Percentiles rank a stretch among this genome's conserved stretches.
These are phyloP conservation scores for Germaria angustata DNA, from an alignment of 2,888 invertebrate species.

Conservation along the genomic window DNA sequence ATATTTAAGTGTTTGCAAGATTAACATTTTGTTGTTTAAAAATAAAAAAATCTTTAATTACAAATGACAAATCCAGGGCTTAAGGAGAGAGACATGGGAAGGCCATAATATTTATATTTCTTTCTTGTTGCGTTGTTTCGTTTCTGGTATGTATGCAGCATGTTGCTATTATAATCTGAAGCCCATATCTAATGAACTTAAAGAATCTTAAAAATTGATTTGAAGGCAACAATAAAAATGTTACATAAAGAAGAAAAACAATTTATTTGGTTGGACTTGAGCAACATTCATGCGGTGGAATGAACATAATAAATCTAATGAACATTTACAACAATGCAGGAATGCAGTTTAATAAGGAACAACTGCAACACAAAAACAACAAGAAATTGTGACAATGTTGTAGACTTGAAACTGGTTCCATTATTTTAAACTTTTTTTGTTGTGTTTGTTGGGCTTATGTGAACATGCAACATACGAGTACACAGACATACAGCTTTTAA, in stretches of 20 bases:
- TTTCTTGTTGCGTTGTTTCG: not conserved
- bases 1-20: not conserved
- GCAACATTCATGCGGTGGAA: constrained; percentile 45
- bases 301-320: constrained; percentile 65
- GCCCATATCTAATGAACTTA: constrained; percentile 55
- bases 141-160: not conserved
- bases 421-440: constrained; percentile 9
- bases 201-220: constrained; percentile 50
- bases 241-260: constrained; percentile 1
- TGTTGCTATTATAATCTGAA: constrained; percentile 34
- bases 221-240: constrained; percentile 4
- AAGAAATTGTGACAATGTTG: constrained; percentile 54
- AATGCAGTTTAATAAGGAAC: constrained; percentile 67
- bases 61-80: constrained; percentile 16
- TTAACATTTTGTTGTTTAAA: not conserved
- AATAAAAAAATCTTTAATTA: not conserved
- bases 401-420: constrained; percentile 57
- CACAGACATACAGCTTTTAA: not conserved
- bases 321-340: constrained; percentile 61
- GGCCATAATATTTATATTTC: not conserved
- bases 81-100: not conserved
- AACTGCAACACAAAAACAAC: constrained; percentile 36
- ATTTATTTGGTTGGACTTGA: constrained; percentile 43
- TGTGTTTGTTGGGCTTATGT: not conserved
- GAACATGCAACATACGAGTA: constrained; percentile 8